Evolutionary conservation across 1,140 invertebrate species (phyloP).

Genomic region (Asobara japonica): DNA sequence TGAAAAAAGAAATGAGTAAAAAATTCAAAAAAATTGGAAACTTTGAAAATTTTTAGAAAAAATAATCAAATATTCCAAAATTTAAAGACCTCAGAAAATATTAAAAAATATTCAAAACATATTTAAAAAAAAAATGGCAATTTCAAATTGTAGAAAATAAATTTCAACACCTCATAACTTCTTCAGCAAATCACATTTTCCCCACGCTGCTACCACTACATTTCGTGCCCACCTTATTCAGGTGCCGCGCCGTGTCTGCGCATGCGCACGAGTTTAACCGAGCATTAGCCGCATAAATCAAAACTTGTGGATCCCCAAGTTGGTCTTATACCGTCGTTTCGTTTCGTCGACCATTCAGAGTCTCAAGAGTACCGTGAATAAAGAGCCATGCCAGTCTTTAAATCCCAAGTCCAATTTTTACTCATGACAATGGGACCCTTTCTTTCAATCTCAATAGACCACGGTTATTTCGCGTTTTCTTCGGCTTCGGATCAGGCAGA

Average conservation of each 20-base stretch:
- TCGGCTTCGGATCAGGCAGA: not conserved
- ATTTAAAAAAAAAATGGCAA: too few relatives aligned
- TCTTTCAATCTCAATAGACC: not conserved
- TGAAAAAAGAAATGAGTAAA: too few relatives aligned
- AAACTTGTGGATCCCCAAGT: slow-evolving; percentile 49
- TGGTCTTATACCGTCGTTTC: slow-evolving; percentile 19
- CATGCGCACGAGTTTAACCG: slow-evolving; percentile 43
- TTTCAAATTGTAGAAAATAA: too few relatives aligned
- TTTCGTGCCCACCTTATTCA: slow-evolving; percentile 35
- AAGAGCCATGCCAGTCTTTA: not conserved
- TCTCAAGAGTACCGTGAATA: slow-evolving; percentile 16
- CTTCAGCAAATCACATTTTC: too few relatives aligned
- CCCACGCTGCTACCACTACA: not conserved
- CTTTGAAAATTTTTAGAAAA: too few relatives aligned
- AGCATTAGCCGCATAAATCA: slow-evolving; percentile 60
- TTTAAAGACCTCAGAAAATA: too few relatives aligned
- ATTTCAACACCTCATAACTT: too few relatives aligned
- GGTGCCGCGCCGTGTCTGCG: slow-evolving; percentile 24
- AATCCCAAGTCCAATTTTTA: slow-evolving; percentile 8
- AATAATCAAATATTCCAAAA: too few relatives aligned
- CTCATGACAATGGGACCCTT: not conserved
- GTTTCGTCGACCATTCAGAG: slow-evolving; percentile 17
- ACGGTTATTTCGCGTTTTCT: not conserved
- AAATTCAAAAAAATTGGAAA: too few relatives aligned
- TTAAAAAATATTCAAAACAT: too few relatives aligned